phyloP scores from a whole-genome alignment of 2,888 invertebrate species.

The Lycophotia porphyrea region DNA sequence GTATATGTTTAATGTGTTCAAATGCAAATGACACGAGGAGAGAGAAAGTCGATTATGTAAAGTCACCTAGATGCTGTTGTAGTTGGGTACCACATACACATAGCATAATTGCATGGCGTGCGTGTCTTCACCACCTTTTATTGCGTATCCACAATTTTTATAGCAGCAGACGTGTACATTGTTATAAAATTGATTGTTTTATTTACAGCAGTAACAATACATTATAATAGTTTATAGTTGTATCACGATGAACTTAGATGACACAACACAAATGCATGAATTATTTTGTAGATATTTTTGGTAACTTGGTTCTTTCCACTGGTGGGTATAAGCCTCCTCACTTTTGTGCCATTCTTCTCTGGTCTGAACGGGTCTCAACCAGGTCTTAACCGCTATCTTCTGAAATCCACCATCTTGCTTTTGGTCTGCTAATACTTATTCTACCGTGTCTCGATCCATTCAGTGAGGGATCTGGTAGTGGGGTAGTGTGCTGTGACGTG shows the following conservation, averaged over 20 bases:
- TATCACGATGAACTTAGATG: not conserved
- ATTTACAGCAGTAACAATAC: not conserved
- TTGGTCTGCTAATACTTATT: not conserved
- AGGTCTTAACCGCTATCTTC: not conserved
- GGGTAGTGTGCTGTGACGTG: too few species aligned
- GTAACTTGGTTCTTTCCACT: not conserved
- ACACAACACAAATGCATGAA: not conserved
- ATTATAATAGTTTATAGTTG: not conserved
- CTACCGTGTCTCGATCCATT: not conserved
- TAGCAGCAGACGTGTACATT: constrained; percentile 16
- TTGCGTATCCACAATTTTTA: constrained; percentile 38
- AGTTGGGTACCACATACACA: constrained; percentile 30
- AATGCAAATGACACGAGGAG: constrained; percentile 34
- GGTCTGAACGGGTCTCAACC: not conserved
- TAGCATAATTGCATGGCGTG: constrained; percentile 32
- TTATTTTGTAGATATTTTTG: not conserved
- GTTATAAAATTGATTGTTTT: constrained; percentile 9
- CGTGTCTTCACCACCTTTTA: constrained; percentile 40
- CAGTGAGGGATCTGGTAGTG: too few species aligned
- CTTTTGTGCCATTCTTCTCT: too few species aligned
- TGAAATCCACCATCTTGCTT: not conserved
- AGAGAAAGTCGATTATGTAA: constrained; percentile 57
- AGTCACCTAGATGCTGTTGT: constrained; percentile 33
- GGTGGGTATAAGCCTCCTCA: not conserved
- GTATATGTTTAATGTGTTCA: not conserved